Evolutionary conservation across 2,113 vertebrate species (phyloP).

Genomic region (Microcebus lehilahytsara): DNA sequence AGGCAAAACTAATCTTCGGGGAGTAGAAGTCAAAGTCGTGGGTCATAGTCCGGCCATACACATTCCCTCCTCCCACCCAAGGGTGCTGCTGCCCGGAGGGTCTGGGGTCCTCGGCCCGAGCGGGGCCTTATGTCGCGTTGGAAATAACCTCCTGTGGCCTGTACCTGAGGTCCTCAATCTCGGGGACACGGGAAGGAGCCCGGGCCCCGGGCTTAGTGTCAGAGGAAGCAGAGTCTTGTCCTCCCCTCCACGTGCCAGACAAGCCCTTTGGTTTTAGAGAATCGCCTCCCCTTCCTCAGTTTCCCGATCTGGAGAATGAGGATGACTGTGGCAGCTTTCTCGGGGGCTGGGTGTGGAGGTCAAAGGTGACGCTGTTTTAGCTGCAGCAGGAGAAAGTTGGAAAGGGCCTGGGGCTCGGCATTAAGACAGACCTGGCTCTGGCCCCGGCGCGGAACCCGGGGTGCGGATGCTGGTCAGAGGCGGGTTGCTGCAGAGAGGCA

Average conservation of each 20-base stretch:
- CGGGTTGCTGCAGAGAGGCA: too few relatives aligned
- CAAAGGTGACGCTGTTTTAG: neutral
- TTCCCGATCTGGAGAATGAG: neutral
- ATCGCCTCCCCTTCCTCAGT: too few relatives aligned
- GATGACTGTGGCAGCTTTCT: neutral
- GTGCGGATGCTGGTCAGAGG: neutral
- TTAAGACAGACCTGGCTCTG: neutral
- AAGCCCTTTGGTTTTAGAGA: neutral
- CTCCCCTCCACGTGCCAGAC: neutral
- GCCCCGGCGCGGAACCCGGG: accelerated
- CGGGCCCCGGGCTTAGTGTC: too few relatives aligned
- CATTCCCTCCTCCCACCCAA: neutral
- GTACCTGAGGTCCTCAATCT: neutral
- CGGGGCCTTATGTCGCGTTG: neutral
- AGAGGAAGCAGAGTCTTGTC: neutral
- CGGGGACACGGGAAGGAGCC: neutral
- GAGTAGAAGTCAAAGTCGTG: neutral
- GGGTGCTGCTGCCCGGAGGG: neutral
- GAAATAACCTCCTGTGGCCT: neutral
- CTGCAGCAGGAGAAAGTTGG: neutral
- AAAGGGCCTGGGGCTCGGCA: neutral
- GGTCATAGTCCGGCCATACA: neutral
- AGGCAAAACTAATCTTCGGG: neutral
- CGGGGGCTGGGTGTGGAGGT: neutral
- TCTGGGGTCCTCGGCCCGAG: neutral